Conservation (phyloP, 1,140 invertebrate species). For the Pinna nobilis region DNA sequence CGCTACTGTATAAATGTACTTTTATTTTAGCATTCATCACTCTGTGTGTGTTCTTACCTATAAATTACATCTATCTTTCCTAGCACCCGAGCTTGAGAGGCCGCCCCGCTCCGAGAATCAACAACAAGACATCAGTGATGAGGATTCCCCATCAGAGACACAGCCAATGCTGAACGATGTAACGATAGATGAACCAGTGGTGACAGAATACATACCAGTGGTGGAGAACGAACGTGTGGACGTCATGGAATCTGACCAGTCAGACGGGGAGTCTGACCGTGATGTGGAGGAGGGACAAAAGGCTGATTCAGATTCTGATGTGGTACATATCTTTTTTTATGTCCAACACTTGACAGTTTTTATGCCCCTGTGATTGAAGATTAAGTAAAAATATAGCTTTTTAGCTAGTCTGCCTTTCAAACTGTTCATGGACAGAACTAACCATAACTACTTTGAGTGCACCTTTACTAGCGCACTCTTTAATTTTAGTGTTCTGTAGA, state of each 20-base stretch:
- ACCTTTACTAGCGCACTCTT: no score
- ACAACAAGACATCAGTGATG: constrained; percentile 48
- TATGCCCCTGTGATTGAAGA: no score
- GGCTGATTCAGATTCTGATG: constrained; percentile 54
- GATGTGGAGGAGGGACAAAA: constrained; percentile 31
- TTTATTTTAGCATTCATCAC: no score
- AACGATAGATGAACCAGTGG: constrained; percentile 37
- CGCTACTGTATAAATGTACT: no score
- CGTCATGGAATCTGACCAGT: constrained; percentile 11
- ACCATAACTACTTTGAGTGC: no score
- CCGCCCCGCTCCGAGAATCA: constrained; percentile 48
- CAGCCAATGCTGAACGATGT: constrained; percentile 60
- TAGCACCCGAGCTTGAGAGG: constrained; percentile 65
- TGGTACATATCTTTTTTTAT: constrained; percentile 21
- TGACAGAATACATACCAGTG: constrained; percentile 38
- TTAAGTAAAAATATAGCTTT: no score
- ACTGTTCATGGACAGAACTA: no score
- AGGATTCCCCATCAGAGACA: constrained; percentile 60
- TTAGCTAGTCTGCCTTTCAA: no score
- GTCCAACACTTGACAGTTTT: background rate
- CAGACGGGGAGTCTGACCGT: constrained; percentile 13
- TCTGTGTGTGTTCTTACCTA: no score
- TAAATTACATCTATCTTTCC: background rate
- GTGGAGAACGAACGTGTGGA: constrained; percentile 15
- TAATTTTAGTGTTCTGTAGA: no score